A percentile compares a stretch with the other conserved stretches of the same genome.
Evolutionary conservation across 2,888 invertebrate species (phyloP).

Genomic region (Pocota personata): DNA sequence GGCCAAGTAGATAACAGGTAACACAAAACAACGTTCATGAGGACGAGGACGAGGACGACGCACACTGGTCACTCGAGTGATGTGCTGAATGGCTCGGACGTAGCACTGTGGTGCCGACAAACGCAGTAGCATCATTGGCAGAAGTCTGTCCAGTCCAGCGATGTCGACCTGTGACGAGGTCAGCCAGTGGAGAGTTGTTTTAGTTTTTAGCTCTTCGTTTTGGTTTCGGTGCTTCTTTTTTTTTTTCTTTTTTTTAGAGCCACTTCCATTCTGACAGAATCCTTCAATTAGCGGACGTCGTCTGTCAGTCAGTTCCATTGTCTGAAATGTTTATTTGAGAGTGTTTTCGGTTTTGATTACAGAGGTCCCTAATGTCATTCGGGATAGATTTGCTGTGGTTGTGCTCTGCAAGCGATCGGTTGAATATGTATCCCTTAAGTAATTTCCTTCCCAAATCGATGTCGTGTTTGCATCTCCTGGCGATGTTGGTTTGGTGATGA

Average conservation of each 20-base stretch:
- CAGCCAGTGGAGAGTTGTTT: slow-evolving; percentile 35
- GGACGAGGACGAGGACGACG: slow-evolving; percentile 42
- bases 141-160: slow-evolving; percentile 30
- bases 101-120: slow-evolving; percentile 59
- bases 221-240: background rate
- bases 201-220: background rate
- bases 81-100: slow-evolving; percentile 36
- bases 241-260: slow-evolving; percentile 13
- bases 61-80: slow-evolving; percentile 65
- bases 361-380: slow-evolving; percentile 55
- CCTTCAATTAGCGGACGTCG: slow-evolving; percentile 74
- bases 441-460: slow-evolving; percentile 56
- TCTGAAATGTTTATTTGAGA: slow-evolving; percentile 71
- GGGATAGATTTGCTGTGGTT: slow-evolving; percentile 37
- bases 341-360: slow-evolving; percentile 60
- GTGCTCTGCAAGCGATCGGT: slow-evolving; percentile 4
- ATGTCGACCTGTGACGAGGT: slow-evolving; percentile 69
- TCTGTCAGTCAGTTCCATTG: slow-evolving; percentile 71
- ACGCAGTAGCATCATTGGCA: slow-evolving; percentile 54
- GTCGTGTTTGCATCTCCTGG: slow-evolving; percentile 62
- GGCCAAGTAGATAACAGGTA: slow-evolving; percentile 68
- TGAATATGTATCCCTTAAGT: slow-evolving; percentile 70
- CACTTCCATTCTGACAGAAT: slow-evolving; percentile 72
- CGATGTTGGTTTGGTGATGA: background rate
- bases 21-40: slow-evolving; percentile 59